Evolutionary conservation across 1,140 invertebrate species (phyloP), one percentile per base, ranked within the genome.

Genomic region (Hypsibius dujardini): DNA sequence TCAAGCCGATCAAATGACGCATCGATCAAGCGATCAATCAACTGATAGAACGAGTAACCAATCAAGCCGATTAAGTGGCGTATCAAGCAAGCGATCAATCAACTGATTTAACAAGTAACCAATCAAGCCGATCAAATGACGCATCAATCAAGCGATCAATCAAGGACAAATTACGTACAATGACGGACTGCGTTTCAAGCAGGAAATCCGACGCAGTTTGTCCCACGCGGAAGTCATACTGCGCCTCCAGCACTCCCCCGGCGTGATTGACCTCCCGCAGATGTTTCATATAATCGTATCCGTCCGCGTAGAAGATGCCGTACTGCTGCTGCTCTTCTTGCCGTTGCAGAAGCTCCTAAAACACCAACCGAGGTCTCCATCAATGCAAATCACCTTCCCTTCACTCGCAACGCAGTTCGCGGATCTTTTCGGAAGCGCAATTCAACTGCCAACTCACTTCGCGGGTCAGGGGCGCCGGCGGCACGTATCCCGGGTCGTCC

Each of bases 231-330:
- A 67, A 67, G 3, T 67, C 42, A 3, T 67, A 12, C 12, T 7
- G 3, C 12, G 62, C 12, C 42, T 67, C 12, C 12, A 67, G 42
- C 7, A 3, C 7, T 12, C 62, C 62, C 45, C 42, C 12, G 42
- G 12, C 71, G 76, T 81, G 76, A 71, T 78, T 76, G 1, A 78
- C 77, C 75, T 90, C 87, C 76, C 85, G 86, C 69, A 98, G 82
- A 84, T 97, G 92, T 79, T 96, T 89, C 73, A 96, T 79, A 77
- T 98, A 98, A 78, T 97, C 85, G 77, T 95, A 97, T 74, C 95
- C 89, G 81, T 98, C 92, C 78, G 96, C 91, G 80, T 87, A 96
- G 78, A 88, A 94, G 70, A 97, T 87, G n/a, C 92, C 93, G 85
- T 86, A 95, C 79, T 94, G 92, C 46, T 83, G 79, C 75, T 90